A percentile compares a stretch with the other conserved stretches of the same genome.
Evolutionary conservation across 1,140 invertebrate genomes (phyloP).

Genomic region (Monomorium pharaonis): DNA sequence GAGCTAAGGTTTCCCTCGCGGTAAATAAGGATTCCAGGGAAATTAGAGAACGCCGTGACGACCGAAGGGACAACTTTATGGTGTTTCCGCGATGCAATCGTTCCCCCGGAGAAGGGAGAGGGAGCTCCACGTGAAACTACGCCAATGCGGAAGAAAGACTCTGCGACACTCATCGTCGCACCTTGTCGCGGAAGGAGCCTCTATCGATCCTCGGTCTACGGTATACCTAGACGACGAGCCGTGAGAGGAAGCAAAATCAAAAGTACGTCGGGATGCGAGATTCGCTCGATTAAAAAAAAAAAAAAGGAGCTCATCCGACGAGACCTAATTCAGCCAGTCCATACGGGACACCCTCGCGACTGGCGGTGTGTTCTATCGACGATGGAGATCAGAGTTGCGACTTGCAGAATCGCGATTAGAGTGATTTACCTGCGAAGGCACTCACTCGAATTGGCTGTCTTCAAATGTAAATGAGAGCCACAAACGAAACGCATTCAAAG

Average conservation of each 20-base stretch:
- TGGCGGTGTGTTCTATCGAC: not conserved
- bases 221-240: slow-evolving; percentile 47
- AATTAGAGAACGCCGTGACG: not conserved
- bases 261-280: not conserved
- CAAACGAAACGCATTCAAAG: not conserved
- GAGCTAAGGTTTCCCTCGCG: not conserved
- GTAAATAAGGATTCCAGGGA: not conserved
- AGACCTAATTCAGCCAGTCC: slow-evolving; percentile 37
- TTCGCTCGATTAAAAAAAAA: slow-evolving; percentile 13
- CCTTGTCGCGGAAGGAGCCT: slow-evolving; percentile 60
- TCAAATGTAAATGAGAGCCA: not conserved
- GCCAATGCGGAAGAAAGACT: slow-evolving; percentile 55
- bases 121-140: slow-evolving; percentile 39
- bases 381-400: slow-evolving; percentile 1
- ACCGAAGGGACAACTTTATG: not conserved
- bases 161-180: slow-evolving; percentile 50
- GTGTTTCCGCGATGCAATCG: not conserved
- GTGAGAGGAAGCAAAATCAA: slow-evolving; percentile 42
- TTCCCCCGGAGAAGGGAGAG: not conserved
- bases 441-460: too few relatives aligned
- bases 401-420: not conserved
- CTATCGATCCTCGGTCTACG: slow-evolving; percentile 64
- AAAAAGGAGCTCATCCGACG: not conserved
- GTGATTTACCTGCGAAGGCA: not conserved
- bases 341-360: not conserved